phyloP scores from a whole-genome alignment of 2,888 invertebrate species.

The Oscheius sp. region DNA sequence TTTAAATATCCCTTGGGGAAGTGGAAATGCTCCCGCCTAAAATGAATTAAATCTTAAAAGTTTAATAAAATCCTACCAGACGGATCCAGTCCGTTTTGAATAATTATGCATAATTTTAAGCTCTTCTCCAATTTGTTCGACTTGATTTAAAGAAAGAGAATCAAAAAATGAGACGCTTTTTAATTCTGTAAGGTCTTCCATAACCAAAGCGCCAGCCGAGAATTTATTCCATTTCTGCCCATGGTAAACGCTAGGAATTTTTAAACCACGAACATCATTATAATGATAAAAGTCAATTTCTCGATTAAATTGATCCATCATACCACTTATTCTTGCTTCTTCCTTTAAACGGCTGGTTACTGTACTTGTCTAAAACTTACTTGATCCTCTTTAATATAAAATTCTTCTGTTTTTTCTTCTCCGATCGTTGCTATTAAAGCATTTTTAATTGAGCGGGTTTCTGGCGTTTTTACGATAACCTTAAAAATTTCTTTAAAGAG shows the following conservation, averaged over 20 bases:
- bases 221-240: constrained; percentile 43
- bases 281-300: constrained; percentile 50
- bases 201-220: constrained; percentile 44
- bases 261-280: constrained; percentile 44
- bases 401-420: constrained; percentile 32
- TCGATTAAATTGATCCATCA: constrained; percentile 48
- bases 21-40: constrained; percentile 24
- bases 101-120: constrained; percentile 23
- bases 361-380: background rate
- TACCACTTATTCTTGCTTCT: constrained; percentile 45
- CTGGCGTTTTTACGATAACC: constrained; percentile 55
- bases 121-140: constrained; percentile 15
- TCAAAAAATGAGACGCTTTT: constrained; percentile 51
- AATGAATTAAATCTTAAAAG: background rate
- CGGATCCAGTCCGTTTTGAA: constrained; percentile 5
- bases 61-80: background rate
- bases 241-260: constrained; percentile 41
- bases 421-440: constrained; percentile 46
- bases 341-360: constrained; percentile 33
- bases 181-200: constrained; percentile 50
- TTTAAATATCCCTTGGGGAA: constrained; percentile 15
- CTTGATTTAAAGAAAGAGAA: constrained; percentile 43
- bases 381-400: background rate
- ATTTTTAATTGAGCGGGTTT: constrained; percentile 47
- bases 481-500: too few species aligned